These are phyloP conservation scores for Trypoxylus dichotomus DNA, from an alignment of 1,140 invertebrate genomes.

Conservation along the genomic window DNA sequence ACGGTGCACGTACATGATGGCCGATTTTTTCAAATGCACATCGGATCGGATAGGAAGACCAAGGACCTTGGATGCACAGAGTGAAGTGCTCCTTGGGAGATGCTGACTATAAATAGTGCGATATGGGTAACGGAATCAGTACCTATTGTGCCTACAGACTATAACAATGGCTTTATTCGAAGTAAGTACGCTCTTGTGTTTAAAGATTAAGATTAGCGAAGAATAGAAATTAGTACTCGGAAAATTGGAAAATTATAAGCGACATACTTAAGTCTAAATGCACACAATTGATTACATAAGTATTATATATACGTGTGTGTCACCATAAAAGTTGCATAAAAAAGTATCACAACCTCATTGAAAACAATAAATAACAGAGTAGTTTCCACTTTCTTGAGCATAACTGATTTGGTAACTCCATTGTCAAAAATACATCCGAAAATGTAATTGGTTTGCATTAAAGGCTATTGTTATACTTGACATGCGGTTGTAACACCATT, in stretches of 20 bases:
- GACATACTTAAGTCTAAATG: too few relatives aligned
- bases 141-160: neutral
- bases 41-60: neutral
- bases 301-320: too few relatives aligned
- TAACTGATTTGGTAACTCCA: neutral
- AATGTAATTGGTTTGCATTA: too few relatives aligned
- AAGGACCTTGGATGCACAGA: constrained; percentile 9
- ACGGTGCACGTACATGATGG: neutral
- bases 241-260: too few relatives aligned
- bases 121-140: neutral
- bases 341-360: too few relatives aligned
- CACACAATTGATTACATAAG: too few relatives aligned
- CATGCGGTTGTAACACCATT: neutral
- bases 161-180: constrained; percentile 13
- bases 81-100: neutral
- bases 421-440: too few relatives aligned
- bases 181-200: constrained; percentile 7
- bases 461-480: neutral
- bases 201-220: too few relatives aligned
- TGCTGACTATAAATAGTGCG: constrained; percentile 17
- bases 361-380: too few relatives aligned
- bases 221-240: too few relatives aligned
- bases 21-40: neutral
- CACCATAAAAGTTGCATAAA: neutral
- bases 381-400: neutral